A percentile compares a stretch with the other conserved stretches of the same genome.
Conservation (phyloP, 2,113 vertebrate species). For the Rana temporaria region DNA sequence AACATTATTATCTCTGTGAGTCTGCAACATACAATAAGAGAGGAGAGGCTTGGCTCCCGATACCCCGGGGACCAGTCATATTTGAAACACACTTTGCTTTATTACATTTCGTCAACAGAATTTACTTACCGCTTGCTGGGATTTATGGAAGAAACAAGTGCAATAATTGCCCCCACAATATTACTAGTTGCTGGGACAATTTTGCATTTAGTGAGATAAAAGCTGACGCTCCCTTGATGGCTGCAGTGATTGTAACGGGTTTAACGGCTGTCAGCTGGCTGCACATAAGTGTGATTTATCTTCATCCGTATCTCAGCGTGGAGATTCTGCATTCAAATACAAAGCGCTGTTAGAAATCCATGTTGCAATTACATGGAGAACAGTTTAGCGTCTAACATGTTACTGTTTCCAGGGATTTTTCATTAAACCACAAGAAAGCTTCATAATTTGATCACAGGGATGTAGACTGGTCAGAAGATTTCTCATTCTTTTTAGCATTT, state of each 20-base stretch:
- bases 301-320: slow-evolving; percentile 87
- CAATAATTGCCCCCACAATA: slow-evolving; percentile 82
- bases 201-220: slow-evolving; percentile 95
- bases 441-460: not conserved
- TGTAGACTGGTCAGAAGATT: too few species aligned
- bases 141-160: slow-evolving; percentile 90
- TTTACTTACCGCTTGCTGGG: slow-evolving; percentile 95
- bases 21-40: slow-evolving; percentile 89
- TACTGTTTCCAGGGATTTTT: not conserved
- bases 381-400: not conserved
- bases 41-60: slow-evolving; percentile 77
- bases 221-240: slow-evolving; percentile 86
- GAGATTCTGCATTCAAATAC: slow-evolving; percentile 72
- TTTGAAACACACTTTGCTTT: slow-evolving; percentile 91
- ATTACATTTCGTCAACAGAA: slow-evolving; percentile 97
- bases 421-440: not conserved
- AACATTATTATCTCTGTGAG: slow-evolving; percentile 99
- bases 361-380: slow-evolving; percentile 35
- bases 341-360: slow-evolving; percentile 64
- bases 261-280: slow-evolving; percentile 96
- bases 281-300: slow-evolving; percentile 99
- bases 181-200: slow-evolving; percentile 82
- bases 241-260: slow-evolving; percentile 90
- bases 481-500: too few species aligned
- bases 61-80: slow-evolving; percentile 85